A percentile compares a stretch with the other conserved stretches of the same genome.
Conservation (phyloP, 1,140 invertebrate genomes). For the Pogonomyrmex barbatus region DNA sequence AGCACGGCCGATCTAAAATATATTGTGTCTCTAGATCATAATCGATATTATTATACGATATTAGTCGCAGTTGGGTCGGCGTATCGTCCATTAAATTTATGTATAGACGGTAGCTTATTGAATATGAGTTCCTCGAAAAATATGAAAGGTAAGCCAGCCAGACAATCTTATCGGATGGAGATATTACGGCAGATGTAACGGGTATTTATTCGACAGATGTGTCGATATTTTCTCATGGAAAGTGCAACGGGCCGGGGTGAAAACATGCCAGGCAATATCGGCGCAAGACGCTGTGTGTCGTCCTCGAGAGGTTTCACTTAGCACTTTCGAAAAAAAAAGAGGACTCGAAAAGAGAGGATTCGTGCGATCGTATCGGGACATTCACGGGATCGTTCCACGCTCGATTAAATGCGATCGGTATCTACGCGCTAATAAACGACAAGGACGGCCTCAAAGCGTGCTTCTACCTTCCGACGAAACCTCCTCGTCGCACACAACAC, state of each 20-base stretch:
- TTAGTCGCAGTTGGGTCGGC: constrained; percentile 27
- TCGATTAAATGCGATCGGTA: constrained; percentile 37
- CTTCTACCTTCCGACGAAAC: background rate
- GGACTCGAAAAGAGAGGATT: background rate
- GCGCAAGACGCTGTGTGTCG: constrained; percentile 56
- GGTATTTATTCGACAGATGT: constrained; percentile 82
- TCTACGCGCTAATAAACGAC: constrained; percentile 40
- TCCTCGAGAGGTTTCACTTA: constrained; percentile 53
- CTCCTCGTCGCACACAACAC: background rate
- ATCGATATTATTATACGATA: constrained; percentile 36
- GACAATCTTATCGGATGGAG: constrained; percentile 66
- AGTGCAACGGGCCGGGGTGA: constrained; percentile 52
- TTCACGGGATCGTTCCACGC: constrained; percentile 15
- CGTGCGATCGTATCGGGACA: constrained; percentile 15
- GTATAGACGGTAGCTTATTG: constrained; percentile 26
- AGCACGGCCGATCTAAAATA: constrained; percentile 42
- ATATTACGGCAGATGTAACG: constrained; percentile 78
- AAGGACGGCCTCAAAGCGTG: background rate
- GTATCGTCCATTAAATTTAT: constrained; percentile 38
- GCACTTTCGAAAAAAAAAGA: constrained; percentile 19
- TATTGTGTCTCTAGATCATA: constrained; percentile 46
- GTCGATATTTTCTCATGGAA: constrained; percentile 79
- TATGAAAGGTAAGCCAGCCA: constrained; percentile 49
- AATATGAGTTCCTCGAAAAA: constrained; percentile 44
- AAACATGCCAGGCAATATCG: constrained; percentile 79